Percentiles rank a stretch among this genome's conserved stretches.
Evolutionary conservation across 2,113 vertebrate genomes (phyloP).

Genomic region (Melanotaenia duboulayi): DNA sequence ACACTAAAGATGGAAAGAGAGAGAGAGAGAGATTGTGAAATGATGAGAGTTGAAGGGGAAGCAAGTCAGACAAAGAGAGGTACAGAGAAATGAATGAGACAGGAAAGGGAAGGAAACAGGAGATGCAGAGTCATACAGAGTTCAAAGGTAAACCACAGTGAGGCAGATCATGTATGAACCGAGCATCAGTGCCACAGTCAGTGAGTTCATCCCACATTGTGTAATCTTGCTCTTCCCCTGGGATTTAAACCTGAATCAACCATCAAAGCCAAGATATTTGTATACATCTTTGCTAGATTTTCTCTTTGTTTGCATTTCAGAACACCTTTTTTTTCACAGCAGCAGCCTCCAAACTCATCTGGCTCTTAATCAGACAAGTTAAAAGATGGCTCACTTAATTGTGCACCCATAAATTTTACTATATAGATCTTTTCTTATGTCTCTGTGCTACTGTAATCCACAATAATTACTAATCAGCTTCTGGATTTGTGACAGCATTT

Average conservation of each 20-base stretch:
- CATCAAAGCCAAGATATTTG: conserved; percentile 37
- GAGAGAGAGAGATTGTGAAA: conserved; percentile 7
- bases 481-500: conserved; percentile 50
- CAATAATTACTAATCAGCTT: conserved; percentile 44
- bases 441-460: conserved; percentile 23
- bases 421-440: conserved; percentile 46
- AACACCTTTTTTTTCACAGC: conserved; percentile 6
- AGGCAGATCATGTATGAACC: conserved; percentile 29
- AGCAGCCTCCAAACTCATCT: conserved; percentile 22
- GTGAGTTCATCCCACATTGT: conserved; percentile 20
- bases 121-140: conserved; percentile 40
- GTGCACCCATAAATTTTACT: conserved; percentile 39
- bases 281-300: conserved; percentile 24
- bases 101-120: neutral
- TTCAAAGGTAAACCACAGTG: conserved; percentile 54
- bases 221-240: conserved; percentile 42
- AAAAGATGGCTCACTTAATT: conserved; percentile 45
- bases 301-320: conserved; percentile 43
- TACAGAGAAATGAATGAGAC: neutral
- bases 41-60: neutral
- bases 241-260: conserved; percentile 35
- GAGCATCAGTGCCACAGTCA: conserved; percentile 12
- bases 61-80: neutral
- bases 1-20: neutral
- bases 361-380: conserved; percentile 22